These are phyloP conservation scores for Apostichopus japonicus DNA, from an alignment of 35 echinoderm and acorn worm species.

Conservation along the genomic window DNA sequence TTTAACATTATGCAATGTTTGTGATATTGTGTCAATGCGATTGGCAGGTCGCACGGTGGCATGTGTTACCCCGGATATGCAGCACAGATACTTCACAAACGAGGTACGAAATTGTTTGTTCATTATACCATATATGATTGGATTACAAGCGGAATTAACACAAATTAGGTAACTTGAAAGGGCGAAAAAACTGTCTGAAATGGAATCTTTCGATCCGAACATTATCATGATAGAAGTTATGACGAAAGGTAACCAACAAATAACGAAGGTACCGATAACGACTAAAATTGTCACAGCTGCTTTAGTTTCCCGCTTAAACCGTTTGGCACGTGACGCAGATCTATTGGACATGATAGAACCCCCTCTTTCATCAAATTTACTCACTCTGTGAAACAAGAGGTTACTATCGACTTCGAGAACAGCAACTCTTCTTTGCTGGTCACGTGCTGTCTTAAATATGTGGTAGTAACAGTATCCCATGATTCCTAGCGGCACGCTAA, in stretches of 20 bases:
- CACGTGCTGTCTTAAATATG: constrained; percentile 64
- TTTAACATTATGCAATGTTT: background rate
- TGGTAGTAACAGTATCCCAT: constrained; percentile 75
- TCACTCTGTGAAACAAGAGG: constrained; percentile 9
- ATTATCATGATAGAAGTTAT: constrained; percentile 42
- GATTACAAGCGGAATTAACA: constrained; percentile 76
- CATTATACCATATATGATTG: constrained; percentile 76
- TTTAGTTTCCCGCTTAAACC: constrained; percentile 67
- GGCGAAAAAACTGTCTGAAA: constrained; percentile 53
- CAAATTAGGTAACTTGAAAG: constrained; percentile 73
- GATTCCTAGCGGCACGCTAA: constrained; percentile 54
- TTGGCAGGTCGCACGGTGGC: background rate
- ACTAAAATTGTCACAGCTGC: constrained; percentile 67
- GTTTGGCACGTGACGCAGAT: constrained; percentile 4
- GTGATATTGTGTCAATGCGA: constrained; percentile 30
- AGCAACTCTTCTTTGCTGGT: constrained; percentile 57
- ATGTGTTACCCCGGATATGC: background rate
- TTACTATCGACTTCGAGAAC: constrained; percentile 18
- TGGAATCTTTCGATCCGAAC: background rate
- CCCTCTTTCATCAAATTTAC: background rate
- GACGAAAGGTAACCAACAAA: constrained; percentile 77
- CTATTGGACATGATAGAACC: background rate
- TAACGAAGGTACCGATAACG: constrained; percentile 78
- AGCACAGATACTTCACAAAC: constrained; percentile 54
- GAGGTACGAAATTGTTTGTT: constrained; percentile 69